Evolutionary conservation across 2,888 invertebrate genomes (phyloP).

Genomic region (Apamea monoglypha): DNA sequence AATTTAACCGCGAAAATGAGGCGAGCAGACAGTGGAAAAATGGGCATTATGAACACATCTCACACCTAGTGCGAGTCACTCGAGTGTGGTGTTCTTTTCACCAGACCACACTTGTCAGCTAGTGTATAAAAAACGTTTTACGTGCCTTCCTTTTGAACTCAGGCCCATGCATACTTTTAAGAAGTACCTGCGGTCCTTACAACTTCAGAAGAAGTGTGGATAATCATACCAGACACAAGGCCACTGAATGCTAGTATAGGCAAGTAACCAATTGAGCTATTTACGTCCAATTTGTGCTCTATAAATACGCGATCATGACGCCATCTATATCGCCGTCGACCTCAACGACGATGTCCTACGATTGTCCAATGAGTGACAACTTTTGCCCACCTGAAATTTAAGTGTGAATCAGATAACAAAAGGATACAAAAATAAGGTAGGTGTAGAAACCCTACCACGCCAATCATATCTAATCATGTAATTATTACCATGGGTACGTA

Average conservation of each 20-base stretch:
- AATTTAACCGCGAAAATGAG: background rate
- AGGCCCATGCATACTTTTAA: background rate
- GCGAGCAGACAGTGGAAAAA: background rate
- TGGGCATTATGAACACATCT: background rate
- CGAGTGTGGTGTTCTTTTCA: background rate
- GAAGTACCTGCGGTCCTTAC: background rate
- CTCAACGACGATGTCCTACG: background rate
- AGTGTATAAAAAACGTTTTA: background rate
- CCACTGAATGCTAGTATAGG: background rate
- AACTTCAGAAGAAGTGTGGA: background rate
- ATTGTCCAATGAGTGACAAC: background rate
- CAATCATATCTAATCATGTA: background rate
- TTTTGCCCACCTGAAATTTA: background rate
- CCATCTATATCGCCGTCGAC: background rate
- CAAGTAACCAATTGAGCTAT: constrained; percentile 10
- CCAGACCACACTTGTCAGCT: background rate
- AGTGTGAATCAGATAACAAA: background rate
- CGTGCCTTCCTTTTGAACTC: background rate
- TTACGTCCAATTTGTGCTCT: constrained; percentile 20
- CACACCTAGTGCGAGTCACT: too few relatives aligned
- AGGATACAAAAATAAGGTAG: background rate
- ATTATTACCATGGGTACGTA: background rate
- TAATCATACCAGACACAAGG: background rate
- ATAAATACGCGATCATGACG: background rate
- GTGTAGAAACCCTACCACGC: background rate